Evolutionary conservation across 2,113 vertebrate species (phyloP), one percentile per base, ranked within the genome.

Genomic region (Glareola pratincola): DNA sequence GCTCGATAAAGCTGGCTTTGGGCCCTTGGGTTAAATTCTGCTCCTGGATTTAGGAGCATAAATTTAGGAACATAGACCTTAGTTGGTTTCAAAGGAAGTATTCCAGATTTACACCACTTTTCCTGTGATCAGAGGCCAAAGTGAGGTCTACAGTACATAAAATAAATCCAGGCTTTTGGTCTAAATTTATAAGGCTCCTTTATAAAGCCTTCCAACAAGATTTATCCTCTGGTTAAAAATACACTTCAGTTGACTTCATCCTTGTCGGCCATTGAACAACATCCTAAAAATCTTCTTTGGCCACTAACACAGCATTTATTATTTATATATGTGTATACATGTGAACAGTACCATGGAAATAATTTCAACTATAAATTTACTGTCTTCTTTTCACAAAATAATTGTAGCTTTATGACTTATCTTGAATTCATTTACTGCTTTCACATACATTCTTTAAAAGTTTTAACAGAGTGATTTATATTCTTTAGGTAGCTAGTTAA

Each of bases 121-220:
- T 78, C 54, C 88, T 73, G 62, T 78, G 87, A 95, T 89, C 57
- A 90, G 77, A 91, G 68, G 91, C 91, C 93, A 94, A 95, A 81
- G 36, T 23, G 36, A 79, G 30, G 45, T 50, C 77, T 79, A 63
- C 37, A 85, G 50, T 50, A 56, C 43, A 37, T 47, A 85, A 94
- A 95, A 95, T 60, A 89, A 85, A 85, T 82, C 66, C 57, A 88
- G 41, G 63, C 29, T 82, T 91, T 82, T 87, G 59, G 81, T 90
- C 77, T 91, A 67, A 90, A 96, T 92, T 82, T 92, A 66, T 76
- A 83, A 85, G 41, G n/a, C 47, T 95, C 30, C 66, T 89, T 87
- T 75, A 79, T 45, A 92, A 95, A 91, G 45, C 71, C 8, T 94
- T 95, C 81, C 69, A 91, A 94, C 36, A 90, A 72, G 67, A 95